Percentiles rank a stretch among this genome's conserved stretches.
These are phyloP conservation scores for Drosophila novamexicana DNA, from an alignment of 1,140 invertebrate species.

Conservation along the genomic window DNA sequence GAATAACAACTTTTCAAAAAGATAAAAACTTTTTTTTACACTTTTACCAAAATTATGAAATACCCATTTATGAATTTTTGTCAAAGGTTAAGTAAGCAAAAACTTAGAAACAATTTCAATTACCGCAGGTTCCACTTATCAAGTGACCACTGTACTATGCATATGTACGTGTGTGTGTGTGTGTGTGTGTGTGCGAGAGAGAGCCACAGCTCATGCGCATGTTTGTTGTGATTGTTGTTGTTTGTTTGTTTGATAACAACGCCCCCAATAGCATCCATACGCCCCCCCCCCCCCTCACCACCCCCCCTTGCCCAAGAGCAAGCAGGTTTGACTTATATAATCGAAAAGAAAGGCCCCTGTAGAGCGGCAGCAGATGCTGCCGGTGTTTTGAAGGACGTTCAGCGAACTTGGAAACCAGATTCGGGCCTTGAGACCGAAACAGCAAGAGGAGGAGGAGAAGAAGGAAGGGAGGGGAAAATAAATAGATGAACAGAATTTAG, in stretches of 20 bases:
- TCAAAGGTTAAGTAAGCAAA: too few species aligned
- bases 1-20: too few species aligned
- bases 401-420: slow-evolving; percentile 45
- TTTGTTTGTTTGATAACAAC: slow-evolving; percentile 47
- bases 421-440: slow-evolving; percentile 12
- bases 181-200: not conserved
- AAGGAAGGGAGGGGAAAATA: too few species aligned
- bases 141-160: not conserved
- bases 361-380: slow-evolving; percentile 13
- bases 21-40: too few species aligned
- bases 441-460: not conserved
- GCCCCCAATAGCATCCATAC: slow-evolving; percentile 18
- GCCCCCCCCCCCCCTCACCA: not conserved
- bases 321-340: slow-evolving; percentile 48
- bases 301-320: too few species aligned
- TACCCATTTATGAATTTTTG: too few species aligned
- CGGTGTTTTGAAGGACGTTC: slow-evolving; percentile 66
- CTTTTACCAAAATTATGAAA: too few species aligned
- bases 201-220: slow-evolving; percentile 55
- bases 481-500: not conserved
- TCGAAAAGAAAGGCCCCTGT: slow-evolving; percentile 13
- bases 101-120: not conserved
- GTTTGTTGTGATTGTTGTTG: slow-evolving; percentile 46
- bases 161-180: not conserved
- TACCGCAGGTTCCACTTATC: not conserved